Evolutionary conservation across 1,140 invertebrate genomes (phyloP).

Genomic region (Neodiprion fabricii): DNA sequence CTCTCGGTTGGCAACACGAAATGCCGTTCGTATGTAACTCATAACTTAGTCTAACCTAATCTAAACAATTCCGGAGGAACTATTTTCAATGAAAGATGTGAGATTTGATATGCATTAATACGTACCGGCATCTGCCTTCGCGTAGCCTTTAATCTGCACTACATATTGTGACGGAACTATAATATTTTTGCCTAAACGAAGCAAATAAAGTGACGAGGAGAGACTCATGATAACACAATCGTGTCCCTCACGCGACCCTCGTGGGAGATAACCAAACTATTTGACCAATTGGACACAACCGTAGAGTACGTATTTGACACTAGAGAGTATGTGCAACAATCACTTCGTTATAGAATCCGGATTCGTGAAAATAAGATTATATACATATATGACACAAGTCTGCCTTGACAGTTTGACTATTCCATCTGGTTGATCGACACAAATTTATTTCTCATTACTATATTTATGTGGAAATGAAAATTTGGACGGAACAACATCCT

Average conservation of each 20-base stretch:
- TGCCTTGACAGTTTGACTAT: no score
- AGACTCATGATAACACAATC: constrained; percentile 10
- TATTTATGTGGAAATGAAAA: no score
- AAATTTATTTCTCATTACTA: no score
- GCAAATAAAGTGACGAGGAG: constrained; percentile 6
- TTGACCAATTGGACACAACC: no score
- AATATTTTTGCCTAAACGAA: neutral
- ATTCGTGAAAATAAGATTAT: no score
- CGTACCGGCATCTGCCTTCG: neutral
- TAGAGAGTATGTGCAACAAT: no score
- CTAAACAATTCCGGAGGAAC: neutral
- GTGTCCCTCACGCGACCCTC: neutral
- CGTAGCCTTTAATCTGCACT: constrained; percentile 11
- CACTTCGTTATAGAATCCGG: no score
- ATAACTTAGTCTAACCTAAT: constrained; percentile 8
- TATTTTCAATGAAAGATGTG: neutral
- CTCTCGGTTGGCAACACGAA: neutral
- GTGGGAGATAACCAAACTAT: no score
- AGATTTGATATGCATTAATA: neutral
- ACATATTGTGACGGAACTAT: constrained; percentile 9
- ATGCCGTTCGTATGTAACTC: neutral
- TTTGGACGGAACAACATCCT: no score
- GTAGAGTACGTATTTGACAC: no score
- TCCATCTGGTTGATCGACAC: no score
- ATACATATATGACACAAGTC: no score